A percentile compares a stretch with the other conserved stretches of the same genome.
Evolutionary conservation across 2,797 vertebrate genomes (phyloP).

Genomic region (Eospalax fontanierii): DNA sequence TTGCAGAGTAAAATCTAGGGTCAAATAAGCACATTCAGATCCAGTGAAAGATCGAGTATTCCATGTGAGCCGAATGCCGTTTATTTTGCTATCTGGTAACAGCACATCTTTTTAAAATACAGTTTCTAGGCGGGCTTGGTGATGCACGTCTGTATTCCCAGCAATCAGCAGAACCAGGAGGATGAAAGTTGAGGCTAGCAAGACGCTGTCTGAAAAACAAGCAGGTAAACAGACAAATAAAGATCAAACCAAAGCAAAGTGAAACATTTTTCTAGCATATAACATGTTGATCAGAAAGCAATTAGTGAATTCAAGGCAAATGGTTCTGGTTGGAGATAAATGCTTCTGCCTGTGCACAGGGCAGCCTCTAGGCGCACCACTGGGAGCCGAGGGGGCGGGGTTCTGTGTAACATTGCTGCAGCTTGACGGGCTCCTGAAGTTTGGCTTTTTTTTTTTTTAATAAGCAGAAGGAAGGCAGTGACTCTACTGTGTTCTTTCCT

Average conservation of each 20-base stretch:
- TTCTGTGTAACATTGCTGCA: neutral
- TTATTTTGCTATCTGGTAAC: conserved; percentile 47
- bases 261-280: neutral
- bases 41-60: conserved; percentile 2
- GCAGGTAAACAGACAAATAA: neutral
- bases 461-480: neutral
- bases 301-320: neutral
- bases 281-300: neutral
- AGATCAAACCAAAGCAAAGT: neutral
- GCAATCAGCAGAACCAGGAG: neutral
- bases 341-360: neutral
- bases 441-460: neutral
- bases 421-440: neutral
- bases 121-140: neutral
- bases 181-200: no score
- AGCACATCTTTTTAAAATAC: conserved; percentile 27
- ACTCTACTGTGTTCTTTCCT: neutral
- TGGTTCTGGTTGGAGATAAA: neutral
- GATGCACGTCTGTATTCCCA: neutral
- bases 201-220: neutral
- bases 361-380: neutral
- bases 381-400: neutral
- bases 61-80: neutral
- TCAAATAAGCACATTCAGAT: neutral
- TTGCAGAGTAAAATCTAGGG: neutral